Base-by-base conservation (phyloP, 2,888 invertebrate genomes). In the Philhelius pedissequus region DNA sequence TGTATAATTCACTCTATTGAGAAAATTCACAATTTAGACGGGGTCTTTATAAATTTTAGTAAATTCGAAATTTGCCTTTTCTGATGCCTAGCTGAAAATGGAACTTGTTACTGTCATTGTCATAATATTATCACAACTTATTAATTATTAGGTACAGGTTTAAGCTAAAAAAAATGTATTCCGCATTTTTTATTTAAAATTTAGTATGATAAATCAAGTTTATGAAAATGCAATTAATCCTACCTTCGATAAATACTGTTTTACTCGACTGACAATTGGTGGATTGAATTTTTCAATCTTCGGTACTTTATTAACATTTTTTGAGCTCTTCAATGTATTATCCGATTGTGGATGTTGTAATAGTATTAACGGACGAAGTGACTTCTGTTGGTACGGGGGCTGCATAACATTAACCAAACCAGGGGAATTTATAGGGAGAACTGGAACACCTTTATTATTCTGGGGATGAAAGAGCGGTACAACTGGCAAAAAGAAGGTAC, bases 191-290 rank as follows among this genome's bases (percentile, higher is more conserved):
- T 40, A 7, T n/a, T 1, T 38, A n/a, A 4, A 13, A 8, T 25
- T 50, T 13, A n/a, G 25, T 30, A 27, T 15, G 27, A 20, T 20
- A 20, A n/a, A 18, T 35, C 13, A 54, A 69, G 32, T 54, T 9
- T 13, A 6, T 43, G 13, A 13, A 52, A 64, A 32, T 27, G 38
- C n/a, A 38, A 20, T 38, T 69, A 79, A 35, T 56, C 83, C 74
- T 84, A 84, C 84, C 84, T 84, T 84, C 38, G 80, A 76, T n/a
- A 84, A 58, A 80, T 76, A 84, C 15, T 79, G 69, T 79, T 83
- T 83, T 40, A 80, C 84, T 15, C 84, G 84, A 84, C 69, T 68
- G 9, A 84, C 69, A 60, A 84, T 60, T 76, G 84, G 79, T 50
- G 84, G 68, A 66, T 45, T 84, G 13, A 71, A 71, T 60, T 80